A percentile compares a stretch with the other conserved stretches of the same genome.
These are phyloP conservation scores for Porites lutea DNA, from an alignment of 64 coral and sea anemone genomes.

Conservation along the genomic window DNA sequence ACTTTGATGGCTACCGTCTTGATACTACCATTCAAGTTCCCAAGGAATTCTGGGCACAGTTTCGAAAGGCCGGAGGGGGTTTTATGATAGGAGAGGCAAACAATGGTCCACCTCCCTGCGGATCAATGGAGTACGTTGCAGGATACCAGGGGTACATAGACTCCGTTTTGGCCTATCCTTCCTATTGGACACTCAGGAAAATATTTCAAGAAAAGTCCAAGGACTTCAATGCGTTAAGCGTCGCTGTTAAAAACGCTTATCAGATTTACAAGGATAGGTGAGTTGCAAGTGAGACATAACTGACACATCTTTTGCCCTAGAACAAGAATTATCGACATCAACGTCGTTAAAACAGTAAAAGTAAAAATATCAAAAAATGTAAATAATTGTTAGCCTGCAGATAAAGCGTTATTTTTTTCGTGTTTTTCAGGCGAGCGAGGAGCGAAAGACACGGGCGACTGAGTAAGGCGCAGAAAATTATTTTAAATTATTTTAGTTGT, in stretches of 20 bases:
- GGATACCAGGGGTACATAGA: slow-evolving; percentile 62
- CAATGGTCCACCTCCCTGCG: slow-evolving; percentile 72
- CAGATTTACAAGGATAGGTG: slow-evolving; percentile 68
- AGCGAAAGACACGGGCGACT: no score
- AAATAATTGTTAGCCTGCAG: no score
- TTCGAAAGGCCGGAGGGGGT: slow-evolving; percentile 69
- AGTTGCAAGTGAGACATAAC: background rate
- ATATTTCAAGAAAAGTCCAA: slow-evolving; percentile 77
- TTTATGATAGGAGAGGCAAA: slow-evolving; percentile 85
- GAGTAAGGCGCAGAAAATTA: no score
- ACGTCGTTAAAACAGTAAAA: no score
- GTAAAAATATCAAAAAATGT: no score
- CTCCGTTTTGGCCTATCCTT: slow-evolving; percentile 68
- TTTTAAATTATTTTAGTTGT: no score
- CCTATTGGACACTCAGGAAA: slow-evolving; percentile 70
- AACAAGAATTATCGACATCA: no score
- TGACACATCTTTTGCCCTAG: no score
- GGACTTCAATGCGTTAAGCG: slow-evolving; percentile 59
- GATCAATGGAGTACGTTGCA: slow-evolving; percentile 56
- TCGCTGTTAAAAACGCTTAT: slow-evolving; percentile 32
- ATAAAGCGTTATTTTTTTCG: no score
- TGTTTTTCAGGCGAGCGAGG: no score
- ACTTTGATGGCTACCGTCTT: slow-evolving; percentile 74
- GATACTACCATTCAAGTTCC: slow-evolving; percentile 85
- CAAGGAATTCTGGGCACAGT: slow-evolving; percentile 74